Base-by-base conservation (phyloP, 53 echinoderm and acorn worm genomes). In the Echinarachnius parma region DNA sequence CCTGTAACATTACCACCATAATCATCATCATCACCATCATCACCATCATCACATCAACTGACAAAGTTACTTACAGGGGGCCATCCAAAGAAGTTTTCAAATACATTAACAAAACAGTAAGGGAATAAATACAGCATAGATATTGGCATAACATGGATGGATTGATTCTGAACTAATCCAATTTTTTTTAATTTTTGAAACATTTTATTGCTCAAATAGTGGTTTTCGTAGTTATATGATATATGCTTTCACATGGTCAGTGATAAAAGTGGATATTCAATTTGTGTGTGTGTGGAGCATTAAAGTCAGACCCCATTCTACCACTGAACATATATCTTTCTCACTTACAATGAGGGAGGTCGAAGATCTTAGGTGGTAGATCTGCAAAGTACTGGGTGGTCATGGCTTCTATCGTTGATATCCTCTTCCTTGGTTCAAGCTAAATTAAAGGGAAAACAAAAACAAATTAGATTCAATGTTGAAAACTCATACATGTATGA, bases 371-470 rank as follows among this genome's bases (percentile, higher is more conserved):
- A 20, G 91, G 35, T 28, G 95, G 91, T 61, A 95, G 79, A 78
- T 87, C 78, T 13, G 71, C 59, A 68, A 95, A 95, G 81, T 95
- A 95, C 23, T 75, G 78, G 54, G 83, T 81, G 32, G 63, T 87
- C 95, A 91, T 95, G 21, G 91, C 90, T 44, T 80, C 78, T 11
- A 58, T 72, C 15, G 91, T 83, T 3, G 90, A 87, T 75, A 95
- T 87, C 78, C 95, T 86, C 59, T 84, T 95, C 76, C 50, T 75
- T 16, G 95, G 95, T 25, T 90, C 77, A 64, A 91, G 45, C 91
- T 93, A 75, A 9, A 78, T 28, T 61, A 42, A 19, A 68, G 20
- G 28, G 33, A 35, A 33, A 19, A n/a, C 14, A 68, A 60, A 21
- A 60, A 60, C 9, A 77, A 25, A 58, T 45, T 4, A 15, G 0